Base-by-base conservation (phyloP, 2,113 vertebrate species). In the Thamnaconus septentrionalis region DNA sequence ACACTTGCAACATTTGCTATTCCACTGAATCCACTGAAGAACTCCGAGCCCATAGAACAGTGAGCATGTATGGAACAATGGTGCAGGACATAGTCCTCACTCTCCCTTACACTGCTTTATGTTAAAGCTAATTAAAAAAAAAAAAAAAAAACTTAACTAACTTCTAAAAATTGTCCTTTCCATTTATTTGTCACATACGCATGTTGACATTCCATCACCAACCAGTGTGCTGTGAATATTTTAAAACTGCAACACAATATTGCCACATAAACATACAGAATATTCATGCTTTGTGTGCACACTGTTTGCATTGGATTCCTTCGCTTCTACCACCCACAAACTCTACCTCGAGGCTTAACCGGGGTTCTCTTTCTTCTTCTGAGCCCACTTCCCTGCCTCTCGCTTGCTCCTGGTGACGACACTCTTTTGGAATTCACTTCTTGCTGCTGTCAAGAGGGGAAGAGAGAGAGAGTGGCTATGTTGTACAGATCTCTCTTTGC, bases 341-440 rank as follows among this genome's bases (percentile, higher is more conserved):
- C 73, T 62, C 11, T 54, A 81, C 58, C 75, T 73, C 78, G 64
- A 79, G 71, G 73, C 64, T 75, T 76, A 76, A 85, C 53, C 68
- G 31, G 57, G n/a, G 57, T 72, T 86, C 87, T 69, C 66, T 75
- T 84, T 84, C 76, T 84, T 84, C 81, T 88, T 84, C 58, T 71
- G 66, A 85, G 84, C 90, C 86, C 85, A 75, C 88, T 90, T 91
- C 88, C 87, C 87, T 89, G 91, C 89, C 89, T 92, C 92, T 90
- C 73, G 86, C 78, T 90, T 90, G 85, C 84, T 88, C 80, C 69
- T 58, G 75, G 83, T 91, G 88, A 85, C 90, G 76, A 73, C 89
- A 89, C 79, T 77, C 89, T 89, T 89, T 86, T 92, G 86, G 93
- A 93, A 94, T 92, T 92, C 53, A 73, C 80, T 89, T 77, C 88